These are phyloP conservation scores for Athalia cordata DNA, from an alignment of 2,888 invertebrate species.

Conservation along the genomic window DNA sequence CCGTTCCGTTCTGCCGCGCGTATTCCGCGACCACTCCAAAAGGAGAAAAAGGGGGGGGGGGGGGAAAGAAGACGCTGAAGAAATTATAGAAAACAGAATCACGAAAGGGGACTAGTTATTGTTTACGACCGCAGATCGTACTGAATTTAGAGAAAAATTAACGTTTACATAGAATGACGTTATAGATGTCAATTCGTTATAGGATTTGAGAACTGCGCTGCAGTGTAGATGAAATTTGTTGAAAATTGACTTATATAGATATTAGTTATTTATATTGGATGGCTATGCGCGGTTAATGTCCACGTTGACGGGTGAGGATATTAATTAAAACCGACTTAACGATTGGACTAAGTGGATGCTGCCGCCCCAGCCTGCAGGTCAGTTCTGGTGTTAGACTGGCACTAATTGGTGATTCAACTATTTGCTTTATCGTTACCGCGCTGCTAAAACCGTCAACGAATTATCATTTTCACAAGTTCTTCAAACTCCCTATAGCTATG, in stretches of 20 bases:
- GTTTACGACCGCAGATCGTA: no score
- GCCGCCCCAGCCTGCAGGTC: constrained; percentile 22
- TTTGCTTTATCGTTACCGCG: constrained; percentile 11
- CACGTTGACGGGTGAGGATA: constrained; percentile 15
- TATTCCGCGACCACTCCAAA: background rate
- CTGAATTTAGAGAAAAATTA: no score
- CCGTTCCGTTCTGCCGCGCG: constrained; percentile 32
- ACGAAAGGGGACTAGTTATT: no score
- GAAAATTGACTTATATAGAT: background rate
- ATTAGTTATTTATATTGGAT: background rate
- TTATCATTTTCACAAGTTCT: constrained; percentile 17
- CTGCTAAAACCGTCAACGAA: background rate
- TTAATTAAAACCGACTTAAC: constrained; percentile 34
- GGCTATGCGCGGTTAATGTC: constrained; percentile 13
- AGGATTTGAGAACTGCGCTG: no score
- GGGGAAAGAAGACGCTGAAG: no score
- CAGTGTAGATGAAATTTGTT: no score
- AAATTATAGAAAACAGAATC: no score
- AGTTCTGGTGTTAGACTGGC: constrained; percentile 32
- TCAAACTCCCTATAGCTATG: background rate
- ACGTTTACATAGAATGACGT: no score
- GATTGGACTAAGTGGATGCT: constrained; percentile 32
- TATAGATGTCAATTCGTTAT: no score
- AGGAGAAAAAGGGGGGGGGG: no score
- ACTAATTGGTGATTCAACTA: constrained; percentile 40